These are phyloP conservation scores for Agonopterix arenella DNA, from an alignment of 2,888 invertebrate species.

Conservation along the genomic window DNA sequence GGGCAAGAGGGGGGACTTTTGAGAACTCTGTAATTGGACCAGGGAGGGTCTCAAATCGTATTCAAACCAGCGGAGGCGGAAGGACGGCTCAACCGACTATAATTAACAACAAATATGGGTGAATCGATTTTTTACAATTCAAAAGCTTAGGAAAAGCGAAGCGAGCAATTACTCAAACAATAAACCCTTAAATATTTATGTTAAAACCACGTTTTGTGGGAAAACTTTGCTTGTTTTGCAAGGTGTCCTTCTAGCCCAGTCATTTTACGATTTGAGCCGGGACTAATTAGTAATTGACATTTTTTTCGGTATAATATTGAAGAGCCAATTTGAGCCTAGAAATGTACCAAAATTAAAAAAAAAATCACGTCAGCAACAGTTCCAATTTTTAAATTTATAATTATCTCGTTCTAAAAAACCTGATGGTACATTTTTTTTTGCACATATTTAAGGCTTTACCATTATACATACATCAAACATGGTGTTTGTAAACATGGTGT, in stretches of 20 bases:
- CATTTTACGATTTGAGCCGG: no score
- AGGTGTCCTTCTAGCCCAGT: constrained; percentile 51
- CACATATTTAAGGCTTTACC: no score
- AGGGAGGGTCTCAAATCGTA: constrained; percentile 74
- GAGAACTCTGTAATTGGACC: constrained; percentile 74
- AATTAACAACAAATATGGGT: constrained; percentile 77
- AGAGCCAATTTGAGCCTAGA: no score
- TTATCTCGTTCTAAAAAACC: no score
- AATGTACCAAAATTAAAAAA: no score
- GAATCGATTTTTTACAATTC: constrained; percentile 64
- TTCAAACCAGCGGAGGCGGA: constrained; percentile 71
- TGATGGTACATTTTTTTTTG: no score
- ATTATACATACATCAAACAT: no score
- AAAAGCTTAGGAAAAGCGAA: constrained; percentile 49
- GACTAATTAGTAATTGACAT: no score
- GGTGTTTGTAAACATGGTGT: no score
- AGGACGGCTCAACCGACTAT: constrained; percentile 72
- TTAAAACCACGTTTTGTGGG: constrained; percentile 61
- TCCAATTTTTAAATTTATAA: no score
- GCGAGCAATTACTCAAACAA: constrained; percentile 65
- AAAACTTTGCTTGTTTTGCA: constrained; percentile 65
- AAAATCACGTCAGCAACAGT: no score
- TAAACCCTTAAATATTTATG: constrained; percentile 62
- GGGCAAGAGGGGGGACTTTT: constrained; percentile 51
- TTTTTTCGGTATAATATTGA: no score